Conservation (phyloP, 2,113 vertebrate species). For the Paralichthys olivaceus region DNA sequence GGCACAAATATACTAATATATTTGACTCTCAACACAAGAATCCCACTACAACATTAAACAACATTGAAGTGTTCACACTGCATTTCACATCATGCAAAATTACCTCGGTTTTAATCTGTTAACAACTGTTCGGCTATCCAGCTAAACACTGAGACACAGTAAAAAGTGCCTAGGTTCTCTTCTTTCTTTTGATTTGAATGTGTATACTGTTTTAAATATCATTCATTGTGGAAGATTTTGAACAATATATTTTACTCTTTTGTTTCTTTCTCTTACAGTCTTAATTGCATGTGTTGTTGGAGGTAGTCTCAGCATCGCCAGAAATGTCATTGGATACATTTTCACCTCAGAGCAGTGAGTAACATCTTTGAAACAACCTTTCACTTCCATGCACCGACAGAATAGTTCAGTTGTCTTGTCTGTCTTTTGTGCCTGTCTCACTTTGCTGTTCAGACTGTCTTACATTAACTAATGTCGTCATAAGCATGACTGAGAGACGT, state of each 20-base stretch:
- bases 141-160: too few species aligned
- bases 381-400: neutral
- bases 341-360: conserved; percentile 90
- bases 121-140: too few species aligned
- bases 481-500: neutral
- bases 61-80: too few species aligned
- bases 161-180: too few species aligned
- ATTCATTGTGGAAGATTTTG: neutral
- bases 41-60: too few species aligned
- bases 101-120: too few species aligned
- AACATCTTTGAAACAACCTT: neutral
- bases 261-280: conserved; percentile 71
- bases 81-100: too few species aligned
- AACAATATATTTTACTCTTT: neutral
- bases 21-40: too few species aligned
- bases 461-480: conserved; percentile 4
- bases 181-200: neutral
- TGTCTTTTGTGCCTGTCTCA: neutral
- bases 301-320: conserved; percentile 66
- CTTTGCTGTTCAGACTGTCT: neutral
- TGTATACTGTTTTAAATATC: neutral
- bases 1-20: too few species aligned
- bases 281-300: conserved; percentile 79
- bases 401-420: neutral
- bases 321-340: conserved; percentile 84